phyloP scores from a whole-genome alignment of 1,140 invertebrate species.

The Leptinotarsa undecemlineata region DNA sequence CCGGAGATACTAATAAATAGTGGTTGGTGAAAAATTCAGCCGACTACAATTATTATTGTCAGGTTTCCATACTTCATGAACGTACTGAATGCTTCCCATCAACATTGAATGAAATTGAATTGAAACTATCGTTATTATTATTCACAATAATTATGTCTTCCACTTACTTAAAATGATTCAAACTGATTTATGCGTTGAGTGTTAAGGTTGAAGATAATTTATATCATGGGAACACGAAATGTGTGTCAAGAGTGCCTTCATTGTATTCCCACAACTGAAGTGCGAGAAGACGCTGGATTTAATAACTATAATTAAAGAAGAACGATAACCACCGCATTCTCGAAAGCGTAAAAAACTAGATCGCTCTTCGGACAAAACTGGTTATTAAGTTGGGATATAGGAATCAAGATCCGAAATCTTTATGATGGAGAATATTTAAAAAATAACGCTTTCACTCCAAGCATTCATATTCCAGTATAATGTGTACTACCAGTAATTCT shows the following conservation, averaged over 20 bases:
- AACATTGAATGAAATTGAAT: background rate
- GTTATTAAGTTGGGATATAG: background rate
- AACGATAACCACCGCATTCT: constrained; percentile 5
- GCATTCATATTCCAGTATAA: no score
- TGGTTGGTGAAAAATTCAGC: background rate
- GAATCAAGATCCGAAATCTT: no score
- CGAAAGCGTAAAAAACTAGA: constrained; percentile 1
- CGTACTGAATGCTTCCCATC: background rate
- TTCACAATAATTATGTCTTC: background rate
- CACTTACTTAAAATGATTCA: background rate
- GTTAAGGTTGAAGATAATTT: background rate
- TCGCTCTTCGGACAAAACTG: background rate
- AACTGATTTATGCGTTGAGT: background rate
- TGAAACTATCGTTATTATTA: background rate
- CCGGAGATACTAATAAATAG: no score
- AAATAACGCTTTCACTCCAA: no score
- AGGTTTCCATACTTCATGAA: no score
- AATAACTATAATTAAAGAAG: constrained; percentile 2
- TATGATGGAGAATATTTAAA: no score
- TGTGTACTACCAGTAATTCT: no score
- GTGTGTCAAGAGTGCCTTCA: constrained; percentile 2
- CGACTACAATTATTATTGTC: no score
- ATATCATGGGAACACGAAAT: background rate
- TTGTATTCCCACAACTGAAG: background rate
- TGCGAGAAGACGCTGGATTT: constrained; percentile 1